Evolutionary conservation across 2,113 vertebrate genomes (phyloP).

Genomic region (Oryzias javanicus): DNA sequence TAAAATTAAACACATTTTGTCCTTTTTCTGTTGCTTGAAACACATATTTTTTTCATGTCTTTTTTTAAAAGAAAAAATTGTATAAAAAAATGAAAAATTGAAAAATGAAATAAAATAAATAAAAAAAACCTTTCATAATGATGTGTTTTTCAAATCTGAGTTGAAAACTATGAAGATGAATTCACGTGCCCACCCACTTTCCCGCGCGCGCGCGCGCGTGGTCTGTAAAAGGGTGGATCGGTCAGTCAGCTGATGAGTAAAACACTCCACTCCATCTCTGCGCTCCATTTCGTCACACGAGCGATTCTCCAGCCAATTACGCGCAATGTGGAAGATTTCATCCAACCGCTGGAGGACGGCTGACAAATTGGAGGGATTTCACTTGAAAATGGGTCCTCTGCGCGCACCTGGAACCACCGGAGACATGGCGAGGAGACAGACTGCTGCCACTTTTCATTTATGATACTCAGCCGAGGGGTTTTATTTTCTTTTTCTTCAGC

Average conservation of each 20-base stretch:
- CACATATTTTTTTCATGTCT: no score
- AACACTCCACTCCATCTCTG: slow-evolving; percentile 45
- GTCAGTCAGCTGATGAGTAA: slow-evolving; percentile 62
- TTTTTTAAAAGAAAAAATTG: no score
- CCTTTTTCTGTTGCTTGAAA: no score
- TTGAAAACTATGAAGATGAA: no score
- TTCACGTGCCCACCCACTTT: slow-evolving; percentile 5
- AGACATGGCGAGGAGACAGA: slow-evolving; percentile 35
- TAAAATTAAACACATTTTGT: no score
- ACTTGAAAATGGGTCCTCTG: slow-evolving; percentile 34
- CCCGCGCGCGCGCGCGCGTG: slow-evolving; percentile 28
- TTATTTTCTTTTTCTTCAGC: not conserved
- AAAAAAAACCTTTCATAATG: no score
- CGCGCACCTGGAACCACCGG: slow-evolving; percentile 48
- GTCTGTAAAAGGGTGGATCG: slow-evolving; percentile 42
- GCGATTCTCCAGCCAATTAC: slow-evolving; percentile 49
- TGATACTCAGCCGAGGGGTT: slow-evolving; percentile 42
- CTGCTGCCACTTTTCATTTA: slow-evolving; percentile 18
- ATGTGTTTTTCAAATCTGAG: no score
- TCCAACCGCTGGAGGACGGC: slow-evolving; percentile 20
- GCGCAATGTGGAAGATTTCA: slow-evolving; percentile 58
- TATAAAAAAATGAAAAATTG: no score
- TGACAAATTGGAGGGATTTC: slow-evolving; percentile 23
- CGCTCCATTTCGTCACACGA: slow-evolving; percentile 44
- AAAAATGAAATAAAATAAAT: no score